Evolutionary conservation across 2,888 invertebrate genomes (phyloP).

Genomic region (Scaptomyza flava): DNA sequence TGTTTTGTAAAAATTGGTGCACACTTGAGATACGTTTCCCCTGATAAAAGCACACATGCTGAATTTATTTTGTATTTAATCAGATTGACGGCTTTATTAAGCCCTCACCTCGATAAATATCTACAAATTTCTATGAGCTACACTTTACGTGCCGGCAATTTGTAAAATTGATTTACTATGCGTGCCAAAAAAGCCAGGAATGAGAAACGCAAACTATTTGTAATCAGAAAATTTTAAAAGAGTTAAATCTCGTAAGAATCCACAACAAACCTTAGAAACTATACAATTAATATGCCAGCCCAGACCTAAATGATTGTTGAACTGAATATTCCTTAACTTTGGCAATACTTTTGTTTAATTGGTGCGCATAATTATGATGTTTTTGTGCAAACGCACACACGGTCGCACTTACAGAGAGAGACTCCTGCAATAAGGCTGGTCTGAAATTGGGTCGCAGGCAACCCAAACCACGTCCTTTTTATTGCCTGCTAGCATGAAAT

Average conservation of each 20-base stretch:
- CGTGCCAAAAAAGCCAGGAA: constrained; percentile 48
- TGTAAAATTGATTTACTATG: constrained; percentile 77
- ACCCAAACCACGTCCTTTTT: constrained; percentile 51
- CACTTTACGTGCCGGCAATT: constrained; percentile 62
- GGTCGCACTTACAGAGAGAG: background rate
- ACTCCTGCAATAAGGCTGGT: constrained; percentile 70
- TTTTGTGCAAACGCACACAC: constrained; percentile 16
- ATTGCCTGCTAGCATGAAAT: constrained; percentile 72
- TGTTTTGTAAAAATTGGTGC: constrained; percentile 59
- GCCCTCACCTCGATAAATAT: constrained; percentile 18
- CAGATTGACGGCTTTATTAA: constrained; percentile 59
- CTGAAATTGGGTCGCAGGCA: constrained; percentile 70
- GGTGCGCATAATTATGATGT: constrained; percentile 58
- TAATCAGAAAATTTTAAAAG: constrained; percentile 11
- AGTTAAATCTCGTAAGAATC: constrained; percentile 19
- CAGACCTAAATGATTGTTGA: constrained; percentile 21
- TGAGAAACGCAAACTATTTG: constrained; percentile 63
- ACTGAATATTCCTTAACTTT: constrained; percentile 17
- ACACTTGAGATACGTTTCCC: constrained; percentile 47
- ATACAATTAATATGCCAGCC: constrained; percentile 42
- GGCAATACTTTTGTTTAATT: constrained; percentile 61
- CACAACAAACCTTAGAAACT: background rate
- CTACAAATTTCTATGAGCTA: constrained; percentile 36
- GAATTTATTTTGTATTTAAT: constrained; percentile 74
- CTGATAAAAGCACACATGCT: constrained; percentile 47